Conservation (phyloP, 1,140 invertebrate genomes). For the Zaprionus africanus region DNA sequence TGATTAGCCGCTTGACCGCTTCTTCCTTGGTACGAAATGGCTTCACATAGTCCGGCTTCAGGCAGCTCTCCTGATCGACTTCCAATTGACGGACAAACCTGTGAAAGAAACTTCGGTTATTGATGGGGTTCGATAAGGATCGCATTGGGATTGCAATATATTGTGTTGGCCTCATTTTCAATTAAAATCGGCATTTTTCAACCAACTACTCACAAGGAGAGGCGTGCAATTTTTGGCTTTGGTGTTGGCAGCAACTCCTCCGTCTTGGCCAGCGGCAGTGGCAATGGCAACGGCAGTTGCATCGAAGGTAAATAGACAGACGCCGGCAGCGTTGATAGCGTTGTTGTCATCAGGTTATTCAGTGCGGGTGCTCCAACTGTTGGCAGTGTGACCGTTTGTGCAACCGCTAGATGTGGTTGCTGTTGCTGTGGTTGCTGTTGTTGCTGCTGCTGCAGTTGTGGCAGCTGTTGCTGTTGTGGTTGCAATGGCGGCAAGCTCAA, state of each 20-base stretch:
- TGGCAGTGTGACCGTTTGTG: conserved; percentile 21
- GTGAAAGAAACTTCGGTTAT: conserved; percentile 46
- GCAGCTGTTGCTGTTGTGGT: conserved; percentile 47
- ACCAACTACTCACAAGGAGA: conserved; percentile 85
- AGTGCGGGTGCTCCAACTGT: conserved; percentile 27
- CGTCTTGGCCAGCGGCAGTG: conserved; percentile 52
- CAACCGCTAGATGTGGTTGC: conserved; percentile 11
- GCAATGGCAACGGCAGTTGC: conserved; percentile 20
- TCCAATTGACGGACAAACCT: conserved; percentile 91
- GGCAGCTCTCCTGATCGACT: conserved; percentile 91
- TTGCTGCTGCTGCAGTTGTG: conserved; percentile 35
- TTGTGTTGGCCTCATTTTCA: conserved; percentile 64
- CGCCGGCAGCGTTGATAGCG: conserved; percentile 48
- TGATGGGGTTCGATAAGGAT: background rate
- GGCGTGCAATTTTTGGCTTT: conserved; percentile 83
- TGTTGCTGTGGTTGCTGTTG: conserved; percentile 25
- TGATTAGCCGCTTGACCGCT: conserved; percentile 91
- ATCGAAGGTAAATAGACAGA: conserved; percentile 34
- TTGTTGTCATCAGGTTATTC: conserved; percentile 36
- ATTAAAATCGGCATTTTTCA: conserved; percentile 78
- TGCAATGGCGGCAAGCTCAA: conserved; percentile 53
- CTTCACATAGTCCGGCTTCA: conserved; percentile 91
- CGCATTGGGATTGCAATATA: conserved; percentile 12
- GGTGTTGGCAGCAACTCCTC: conserved; percentile 71
- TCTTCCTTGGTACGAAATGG: conserved; percentile 90